These are phyloP conservation scores for Agrochola lychnidis DNA, from an alignment of 2,888 invertebrate genomes.

Conservation along the genomic window DNA sequence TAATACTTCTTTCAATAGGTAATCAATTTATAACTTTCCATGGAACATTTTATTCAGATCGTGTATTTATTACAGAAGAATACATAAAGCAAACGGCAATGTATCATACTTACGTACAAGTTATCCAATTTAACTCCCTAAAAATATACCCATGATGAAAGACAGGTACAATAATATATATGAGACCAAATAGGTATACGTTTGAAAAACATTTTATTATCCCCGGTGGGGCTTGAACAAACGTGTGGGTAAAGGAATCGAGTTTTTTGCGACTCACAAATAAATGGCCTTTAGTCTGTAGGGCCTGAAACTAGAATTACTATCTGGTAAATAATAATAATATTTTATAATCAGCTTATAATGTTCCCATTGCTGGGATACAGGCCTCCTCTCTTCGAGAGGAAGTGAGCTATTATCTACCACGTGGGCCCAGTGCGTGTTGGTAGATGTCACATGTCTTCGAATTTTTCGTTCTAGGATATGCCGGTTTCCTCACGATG, in stretches of 20 bases:
- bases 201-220: slow-evolving; percentile 39
- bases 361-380: too few species aligned
- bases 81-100: slow-evolving; percentile 17
- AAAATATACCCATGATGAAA: slow-evolving; percentile 20
- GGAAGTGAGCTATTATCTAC: too few species aligned
- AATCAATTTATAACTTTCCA: background rate
- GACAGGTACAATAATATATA: background rate
- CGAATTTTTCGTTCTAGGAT: too few species aligned
- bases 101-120: slow-evolving; percentile 15
- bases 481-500: too few species aligned
- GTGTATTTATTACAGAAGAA: slow-evolving; percentile 8
- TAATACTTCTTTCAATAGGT: background rate
- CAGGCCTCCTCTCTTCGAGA: too few species aligned
- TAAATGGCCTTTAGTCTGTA: slow-evolving; percentile 5
- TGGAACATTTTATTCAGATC: background rate
- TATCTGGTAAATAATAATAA: background rate
- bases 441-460: too few species aligned
- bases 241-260: slow-evolving; percentile 2
- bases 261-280: slow-evolving; percentile 10
- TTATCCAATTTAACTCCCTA: slow-evolving; percentile 28
- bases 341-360: too few species aligned
- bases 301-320: slow-evolving; percentile 1
- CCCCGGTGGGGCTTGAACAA: slow-evolving; percentile 7
- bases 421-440: too few species aligned
- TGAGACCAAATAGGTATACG: slow-evolving; percentile 13